Evolutionary conservation across 2,888 invertebrate genomes (phyloP).

Genomic region (Leucophora obtusa): DNA sequence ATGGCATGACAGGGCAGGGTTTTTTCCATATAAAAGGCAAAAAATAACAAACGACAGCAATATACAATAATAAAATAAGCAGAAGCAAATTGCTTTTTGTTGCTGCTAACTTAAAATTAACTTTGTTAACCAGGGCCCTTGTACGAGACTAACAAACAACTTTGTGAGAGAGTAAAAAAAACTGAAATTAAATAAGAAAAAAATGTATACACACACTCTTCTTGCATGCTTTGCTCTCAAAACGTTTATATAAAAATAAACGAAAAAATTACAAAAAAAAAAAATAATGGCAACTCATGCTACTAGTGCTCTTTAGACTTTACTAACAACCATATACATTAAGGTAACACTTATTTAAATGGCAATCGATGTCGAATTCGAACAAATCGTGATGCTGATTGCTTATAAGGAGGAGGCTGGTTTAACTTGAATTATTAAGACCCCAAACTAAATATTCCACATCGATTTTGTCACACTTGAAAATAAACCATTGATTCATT

Average conservation of each 20-base stretch:
- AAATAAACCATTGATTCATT: too few species aligned
- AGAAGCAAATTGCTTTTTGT: slow-evolving; percentile 57
- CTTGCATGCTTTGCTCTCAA: neutral
- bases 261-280: neutral
- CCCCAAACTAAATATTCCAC: too few species aligned
- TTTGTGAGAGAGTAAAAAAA: slow-evolving; percentile 45
- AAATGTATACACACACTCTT: neutral
- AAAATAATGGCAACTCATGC: slow-evolving; percentile 1
- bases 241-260: neutral
- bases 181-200: neutral
- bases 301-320: neutral
- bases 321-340: neutral
- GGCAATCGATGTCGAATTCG: neutral
- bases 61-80: slow-evolving; percentile 51
- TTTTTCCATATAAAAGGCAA: slow-evolving; percentile 13
- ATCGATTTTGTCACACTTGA: too few species aligned
- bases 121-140: slow-evolving; percentile 53
- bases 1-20: slow-evolving; percentile 46
- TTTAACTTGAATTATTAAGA: too few species aligned
- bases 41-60: slow-evolving; percentile 31
- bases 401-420: too few species aligned
- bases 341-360: neutral
- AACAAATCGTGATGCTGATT: too few species aligned
- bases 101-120: slow-evolving; percentile 63
- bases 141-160: slow-evolving; percentile 57